A percentile compares a stretch with the other conserved stretches of the same genome.
Evolutionary conservation across 2,797 vertebrate genomes (phyloP).

Genomic region (Esox lucius): DNA sequence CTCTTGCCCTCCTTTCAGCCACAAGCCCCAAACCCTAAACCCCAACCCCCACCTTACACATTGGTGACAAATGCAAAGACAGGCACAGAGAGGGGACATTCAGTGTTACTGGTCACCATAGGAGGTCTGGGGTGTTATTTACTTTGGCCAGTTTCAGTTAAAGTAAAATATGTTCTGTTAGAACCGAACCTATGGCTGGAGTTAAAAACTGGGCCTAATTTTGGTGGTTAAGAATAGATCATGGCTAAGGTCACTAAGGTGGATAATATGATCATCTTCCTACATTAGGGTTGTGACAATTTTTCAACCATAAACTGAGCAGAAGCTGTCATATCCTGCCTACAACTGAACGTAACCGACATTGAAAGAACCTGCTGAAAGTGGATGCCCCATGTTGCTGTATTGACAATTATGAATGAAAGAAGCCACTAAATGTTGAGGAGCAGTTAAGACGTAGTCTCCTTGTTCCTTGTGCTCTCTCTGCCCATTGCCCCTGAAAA

Average conservation of each 20-base stretch:
- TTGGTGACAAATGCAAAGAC: not conserved
- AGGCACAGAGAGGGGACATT: not conserved
- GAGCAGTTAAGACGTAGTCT: no score
- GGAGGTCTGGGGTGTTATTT: not conserved
- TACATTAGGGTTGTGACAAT: no score
- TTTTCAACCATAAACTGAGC: no score
- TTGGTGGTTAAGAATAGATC: not conserved
- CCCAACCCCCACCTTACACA: constrained; percentile 5
- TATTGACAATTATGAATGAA: no score
- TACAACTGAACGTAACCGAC: no score
- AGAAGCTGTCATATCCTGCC: no score
- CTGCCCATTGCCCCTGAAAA: no score
- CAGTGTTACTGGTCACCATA: not conserved
- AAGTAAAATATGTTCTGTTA: not conserved
- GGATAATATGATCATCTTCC: no score
- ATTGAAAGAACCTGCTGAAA: no score
- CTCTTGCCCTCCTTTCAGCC: not conserved
- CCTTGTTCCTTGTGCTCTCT: no score
- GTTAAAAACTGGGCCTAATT: not conserved
- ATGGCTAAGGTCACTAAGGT: not conserved
- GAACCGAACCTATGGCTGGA: not conserved
- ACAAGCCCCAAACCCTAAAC: not conserved
- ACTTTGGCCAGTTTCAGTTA: not conserved
- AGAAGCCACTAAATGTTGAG: no score
- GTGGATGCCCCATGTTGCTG: no score